Percentiles rank a stretch among this genome's conserved stretches.
Conservation (phyloP, 2,113 vertebrate genomes). For the Climacteris rufus region DNA sequence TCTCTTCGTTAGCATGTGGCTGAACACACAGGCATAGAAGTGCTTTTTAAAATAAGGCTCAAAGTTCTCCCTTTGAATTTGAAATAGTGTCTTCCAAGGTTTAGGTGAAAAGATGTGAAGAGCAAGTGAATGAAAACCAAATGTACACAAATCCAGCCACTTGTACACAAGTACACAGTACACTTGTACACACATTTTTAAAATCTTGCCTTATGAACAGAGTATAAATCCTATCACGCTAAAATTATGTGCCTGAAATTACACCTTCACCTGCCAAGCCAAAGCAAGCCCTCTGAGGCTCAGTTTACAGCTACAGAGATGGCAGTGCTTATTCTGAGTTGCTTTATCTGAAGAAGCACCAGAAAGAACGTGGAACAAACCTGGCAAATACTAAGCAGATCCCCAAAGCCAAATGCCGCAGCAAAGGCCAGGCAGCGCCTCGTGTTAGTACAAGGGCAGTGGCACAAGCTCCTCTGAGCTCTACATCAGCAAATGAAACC, state of each 20-base stretch:
- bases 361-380: background rate
- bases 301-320: background rate
- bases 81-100: background rate
- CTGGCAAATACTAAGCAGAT: background rate
- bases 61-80: background rate
- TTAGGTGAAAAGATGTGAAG: background rate
- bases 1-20: background rate
- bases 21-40: background rate
- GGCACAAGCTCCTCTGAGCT: background rate
- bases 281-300: background rate
- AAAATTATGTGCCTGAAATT: background rate
- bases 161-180: no score
- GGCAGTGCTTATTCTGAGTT: fast-evolving
- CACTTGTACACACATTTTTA: background rate
- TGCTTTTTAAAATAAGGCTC: background rate
- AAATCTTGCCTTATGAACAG: background rate
- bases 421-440: background rate
- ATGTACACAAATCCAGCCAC: background rate
- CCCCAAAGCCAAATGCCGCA: background rate
- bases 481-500: background rate
- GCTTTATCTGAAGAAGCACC: background rate
- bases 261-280: background rate
- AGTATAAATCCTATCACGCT: background rate
- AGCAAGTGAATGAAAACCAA: background rate
- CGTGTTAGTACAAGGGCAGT: fast-evolving